A percentile compares a stretch with the other conserved stretches of the same genome.
Evolutionary conservation across 2,113 vertebrate species (phyloP).

Genomic region (Carettochelys insculpta): DNA sequence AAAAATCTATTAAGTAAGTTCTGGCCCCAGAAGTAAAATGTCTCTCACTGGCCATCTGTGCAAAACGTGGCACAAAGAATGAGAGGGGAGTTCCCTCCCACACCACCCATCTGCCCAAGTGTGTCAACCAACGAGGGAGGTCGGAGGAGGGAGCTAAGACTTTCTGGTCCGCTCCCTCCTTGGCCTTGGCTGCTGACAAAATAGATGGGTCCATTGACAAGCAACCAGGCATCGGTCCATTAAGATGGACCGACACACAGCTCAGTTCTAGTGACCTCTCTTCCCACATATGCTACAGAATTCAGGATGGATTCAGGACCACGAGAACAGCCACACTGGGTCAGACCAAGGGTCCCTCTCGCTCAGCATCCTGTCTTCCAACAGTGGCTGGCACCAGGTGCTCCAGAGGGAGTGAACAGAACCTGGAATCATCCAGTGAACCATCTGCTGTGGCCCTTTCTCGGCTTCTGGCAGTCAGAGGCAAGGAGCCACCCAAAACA

Average conservation of each 20-base stretch:
- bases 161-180: rapidly evolving
- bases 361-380: no score
- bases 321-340: background rate
- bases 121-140: no score
- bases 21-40: background rate
- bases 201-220: no score
- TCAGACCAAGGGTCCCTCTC: background rate
- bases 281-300: background rate
- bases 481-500: background rate
- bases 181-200: background rate
- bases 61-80: background rate
- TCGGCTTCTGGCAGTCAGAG: background rate
- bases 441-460: background rate
- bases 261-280: background rate
- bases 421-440: background rate
- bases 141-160: background rate
- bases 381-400: background rate
- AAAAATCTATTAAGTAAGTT: background rate
- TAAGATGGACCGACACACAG: no score
- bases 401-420: background rate
- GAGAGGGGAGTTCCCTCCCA: background rate
- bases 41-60: background rate
- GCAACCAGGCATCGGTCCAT: no score
- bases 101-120: background rate
- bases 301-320: background rate